phyloP scores from a whole-genome alignment of 2,888 invertebrate species.

The Drosophila picticornis region DNA sequence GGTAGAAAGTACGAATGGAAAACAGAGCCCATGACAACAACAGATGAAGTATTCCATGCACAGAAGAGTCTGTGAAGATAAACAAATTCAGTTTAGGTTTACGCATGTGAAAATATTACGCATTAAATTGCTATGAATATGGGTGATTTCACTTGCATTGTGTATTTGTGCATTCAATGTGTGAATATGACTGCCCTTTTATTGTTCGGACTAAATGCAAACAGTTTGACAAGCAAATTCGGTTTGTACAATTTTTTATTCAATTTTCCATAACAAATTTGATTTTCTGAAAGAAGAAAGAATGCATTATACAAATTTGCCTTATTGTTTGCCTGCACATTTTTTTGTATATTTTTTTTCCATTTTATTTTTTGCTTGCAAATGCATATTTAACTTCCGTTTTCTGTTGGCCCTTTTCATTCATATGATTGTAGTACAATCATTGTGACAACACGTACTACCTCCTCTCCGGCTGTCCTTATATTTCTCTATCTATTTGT shows the following conservation, averaged over 20 bases:
- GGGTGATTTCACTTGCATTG: neutral
- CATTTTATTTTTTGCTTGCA: neutral
- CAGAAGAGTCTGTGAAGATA: neutral
- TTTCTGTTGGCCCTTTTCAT: neutral
- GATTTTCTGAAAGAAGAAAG: neutral
- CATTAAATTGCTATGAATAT: neutral
- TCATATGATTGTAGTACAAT: neutral
- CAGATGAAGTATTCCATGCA: neutral
- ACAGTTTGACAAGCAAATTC: neutral
- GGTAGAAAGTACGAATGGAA: neutral
- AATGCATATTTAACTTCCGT: slow-evolving; percentile 1
- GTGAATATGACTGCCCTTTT: neutral
- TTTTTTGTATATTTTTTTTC: too few species aligned
- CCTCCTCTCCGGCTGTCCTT: neutral
- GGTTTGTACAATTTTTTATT: neutral
- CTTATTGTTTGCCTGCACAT: neutral
- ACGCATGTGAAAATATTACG: neutral
- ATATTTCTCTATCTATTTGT: neutral
- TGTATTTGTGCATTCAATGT: neutral
- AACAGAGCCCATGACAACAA: neutral
- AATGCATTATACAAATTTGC: neutral
- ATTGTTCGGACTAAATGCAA: neutral
- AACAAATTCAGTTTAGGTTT: neutral
- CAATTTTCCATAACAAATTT: neutral
- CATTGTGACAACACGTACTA: neutral